Conservation (phyloP, 2,888 invertebrate genomes). For the Caenorhabditis becei region DNA sequence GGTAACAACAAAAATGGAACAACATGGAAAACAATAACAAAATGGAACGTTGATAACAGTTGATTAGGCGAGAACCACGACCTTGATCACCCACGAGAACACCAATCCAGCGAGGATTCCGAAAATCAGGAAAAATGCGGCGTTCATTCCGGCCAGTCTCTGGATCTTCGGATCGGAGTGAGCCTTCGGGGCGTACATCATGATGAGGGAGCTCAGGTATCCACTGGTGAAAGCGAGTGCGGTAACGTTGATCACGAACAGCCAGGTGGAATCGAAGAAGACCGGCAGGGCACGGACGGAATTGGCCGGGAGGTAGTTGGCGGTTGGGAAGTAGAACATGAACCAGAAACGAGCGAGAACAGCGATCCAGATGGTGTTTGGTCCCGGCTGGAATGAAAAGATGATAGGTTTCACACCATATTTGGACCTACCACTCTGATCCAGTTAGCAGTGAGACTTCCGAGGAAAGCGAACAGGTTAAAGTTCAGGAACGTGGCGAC, state of each 20-base stretch:
- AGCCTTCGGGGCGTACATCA: slow-evolving; percentile 91
- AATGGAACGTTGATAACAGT: background rate
- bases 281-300: slow-evolving; percentile 85
- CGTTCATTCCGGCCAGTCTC: slow-evolving; percentile 85
- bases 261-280: slow-evolving; percentile 86
- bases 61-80: background rate
- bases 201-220: slow-evolving; percentile 92
- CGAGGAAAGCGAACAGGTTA: slow-evolving; percentile 93
- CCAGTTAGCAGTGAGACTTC: slow-evolving; percentile 88
- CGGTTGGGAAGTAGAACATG: slow-evolving; percentile 92
- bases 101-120: slow-evolving; percentile 66
- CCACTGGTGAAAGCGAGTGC: slow-evolving; percentile 92
- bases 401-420: background rate
- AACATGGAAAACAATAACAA: slow-evolving; percentile 1
- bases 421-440: slow-evolving; percentile 18
- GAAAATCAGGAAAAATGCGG: slow-evolving; percentile 90
- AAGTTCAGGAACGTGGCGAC: slow-evolving; percentile 94
- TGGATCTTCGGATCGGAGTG: slow-evolving; percentile 77
- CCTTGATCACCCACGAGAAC: slow-evolving; percentile 56
- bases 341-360: slow-evolving; percentile 87
- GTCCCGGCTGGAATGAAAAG: slow-evolving; percentile 86
- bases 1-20: slow-evolving; percentile 13
- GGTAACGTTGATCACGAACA: slow-evolving; percentile 82
- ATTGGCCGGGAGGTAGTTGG: slow-evolving; percentile 88
- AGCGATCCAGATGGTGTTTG: slow-evolving; percentile 88